Percentiles rank a stretch among this genome's conserved stretches.
Evolutionary conservation across 2,113 vertebrate species (phyloP).

Genomic region (Dasyprocta punctata): DNA sequence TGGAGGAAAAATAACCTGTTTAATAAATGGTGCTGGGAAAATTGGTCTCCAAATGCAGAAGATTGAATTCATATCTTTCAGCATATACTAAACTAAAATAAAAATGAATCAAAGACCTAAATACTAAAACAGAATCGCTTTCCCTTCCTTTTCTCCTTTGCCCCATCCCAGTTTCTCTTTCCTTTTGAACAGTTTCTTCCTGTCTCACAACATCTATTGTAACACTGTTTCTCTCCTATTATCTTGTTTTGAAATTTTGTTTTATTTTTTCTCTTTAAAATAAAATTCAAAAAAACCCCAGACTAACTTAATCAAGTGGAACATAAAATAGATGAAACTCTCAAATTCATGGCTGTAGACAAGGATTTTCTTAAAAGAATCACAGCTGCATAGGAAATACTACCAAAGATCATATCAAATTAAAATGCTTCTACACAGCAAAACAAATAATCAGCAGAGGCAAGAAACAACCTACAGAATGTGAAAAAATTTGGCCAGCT

Average conservation of each 20-base stretch:
- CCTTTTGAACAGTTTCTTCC: too few relatives aligned
- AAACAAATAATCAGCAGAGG: not conserved
- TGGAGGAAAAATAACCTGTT: too few relatives aligned
- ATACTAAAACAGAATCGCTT: not conserved
- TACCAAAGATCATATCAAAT: not conserved
- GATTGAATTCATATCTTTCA: not conserved
- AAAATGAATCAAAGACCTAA: not conserved
- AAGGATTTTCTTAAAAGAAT: not conserved
- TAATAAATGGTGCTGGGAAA: too few relatives aligned
- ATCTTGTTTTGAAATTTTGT: too few relatives aligned
- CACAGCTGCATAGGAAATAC: not conserved
- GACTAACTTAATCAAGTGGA: not conserved
- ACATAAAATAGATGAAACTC: not conserved
- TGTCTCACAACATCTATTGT: too few relatives aligned
- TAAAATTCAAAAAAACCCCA: too few relatives aligned
- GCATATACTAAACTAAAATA: not conserved
- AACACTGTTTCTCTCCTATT: too few relatives aligned
- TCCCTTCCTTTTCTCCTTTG: too few relatives aligned
- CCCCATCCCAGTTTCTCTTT: too few relatives aligned
- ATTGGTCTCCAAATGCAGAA: not conserved
- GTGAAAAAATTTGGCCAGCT: not conserved
- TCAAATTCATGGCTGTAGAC: not conserved
- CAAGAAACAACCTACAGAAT: not conserved
- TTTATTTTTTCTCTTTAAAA: too few relatives aligned
- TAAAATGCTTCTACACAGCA: not conserved